Percentiles rank a stretch among this genome's conserved stretches.
phyloP scores from a whole-genome alignment of 1,140 invertebrate genomes.

The Chrysopa pallens region DNA sequence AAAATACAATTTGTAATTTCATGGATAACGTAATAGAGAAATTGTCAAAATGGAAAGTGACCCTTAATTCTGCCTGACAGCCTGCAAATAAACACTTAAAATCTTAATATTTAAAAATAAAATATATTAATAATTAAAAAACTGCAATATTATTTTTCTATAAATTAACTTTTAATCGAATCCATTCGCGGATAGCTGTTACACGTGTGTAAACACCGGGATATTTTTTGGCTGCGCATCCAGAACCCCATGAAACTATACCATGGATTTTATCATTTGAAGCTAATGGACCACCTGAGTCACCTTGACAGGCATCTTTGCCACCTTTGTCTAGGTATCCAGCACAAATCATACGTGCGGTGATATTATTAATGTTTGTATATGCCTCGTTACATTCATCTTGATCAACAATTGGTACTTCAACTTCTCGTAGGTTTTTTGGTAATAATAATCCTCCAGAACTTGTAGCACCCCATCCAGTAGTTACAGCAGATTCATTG shows the following conservation, averaged over 20 bases:
- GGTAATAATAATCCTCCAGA: slow-evolving; percentile 12
- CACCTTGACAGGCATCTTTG: slow-evolving; percentile 44
- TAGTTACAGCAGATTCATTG: slow-evolving; percentile 10
- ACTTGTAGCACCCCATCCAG: slow-evolving; percentile 17
- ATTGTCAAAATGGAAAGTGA: no score
- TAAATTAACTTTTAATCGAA: no score
- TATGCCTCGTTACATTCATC: slow-evolving; percentile 18
- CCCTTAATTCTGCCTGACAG: no score
- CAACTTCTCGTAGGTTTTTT: slow-evolving; percentile 24
- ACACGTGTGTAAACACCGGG: slow-evolving; percentile 36
- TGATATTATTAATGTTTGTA: slow-evolving; percentile 22
- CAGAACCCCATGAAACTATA: slow-evolving; percentile 37
- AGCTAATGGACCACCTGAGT: slow-evolving; percentile 24
- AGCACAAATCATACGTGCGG: slow-evolving; percentile 51
- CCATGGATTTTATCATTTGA: slow-evolving; percentile 26
- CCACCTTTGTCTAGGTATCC: slow-evolving; percentile 38
- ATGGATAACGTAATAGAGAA: no score
- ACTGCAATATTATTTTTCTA: no score
- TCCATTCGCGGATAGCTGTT: no score
- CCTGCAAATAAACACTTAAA: no score
- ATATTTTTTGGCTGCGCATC: slow-evolving; percentile 29
- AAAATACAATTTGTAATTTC: no score
- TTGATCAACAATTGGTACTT: slow-evolving; percentile 21
- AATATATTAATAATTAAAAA: no score
- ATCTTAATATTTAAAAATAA: no score